These are phyloP conservation scores for Orussus abietinus DNA, from an alignment of 1,140 invertebrate species.

Conservation along the genomic window DNA sequence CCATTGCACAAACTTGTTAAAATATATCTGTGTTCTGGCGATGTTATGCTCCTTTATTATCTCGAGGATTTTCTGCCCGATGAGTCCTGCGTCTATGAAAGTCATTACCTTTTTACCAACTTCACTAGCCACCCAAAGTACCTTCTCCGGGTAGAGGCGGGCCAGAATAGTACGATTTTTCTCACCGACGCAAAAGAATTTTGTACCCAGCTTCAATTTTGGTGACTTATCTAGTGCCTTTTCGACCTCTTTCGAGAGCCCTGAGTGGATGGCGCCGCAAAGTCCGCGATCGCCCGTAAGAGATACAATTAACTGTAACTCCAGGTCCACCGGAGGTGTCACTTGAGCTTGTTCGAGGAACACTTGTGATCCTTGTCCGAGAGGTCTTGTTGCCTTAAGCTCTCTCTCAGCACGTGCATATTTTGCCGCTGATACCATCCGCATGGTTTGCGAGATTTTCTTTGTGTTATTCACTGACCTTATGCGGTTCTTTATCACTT, in stretches of 20 bases:
- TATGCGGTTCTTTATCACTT: conserved; percentile 85
- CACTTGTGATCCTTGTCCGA: conserved; percentile 76
- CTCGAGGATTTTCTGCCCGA: conserved; percentile 74
- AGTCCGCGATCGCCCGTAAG: conserved; percentile 89
- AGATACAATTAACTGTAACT: conserved; percentile 76
- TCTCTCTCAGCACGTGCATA: conserved; percentile 89
- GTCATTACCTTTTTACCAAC: conserved; percentile 82
- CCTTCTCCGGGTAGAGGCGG: conserved; percentile 72
- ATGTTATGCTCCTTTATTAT: conserved; percentile 68
- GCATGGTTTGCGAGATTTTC: conserved; percentile 99
- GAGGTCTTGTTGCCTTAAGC: conserved; percentile 79
- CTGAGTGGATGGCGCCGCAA: conserved; percentile 90
- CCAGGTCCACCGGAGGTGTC: conserved; percentile 57
- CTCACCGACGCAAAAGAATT: conserved; percentile 87
- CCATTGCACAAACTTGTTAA: conserved; percentile 86
- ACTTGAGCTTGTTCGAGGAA: conserved; percentile 83
- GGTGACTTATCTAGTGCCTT: conserved; percentile 58
- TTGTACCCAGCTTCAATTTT: conserved; percentile 61
- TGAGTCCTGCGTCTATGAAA: conserved; percentile 80
- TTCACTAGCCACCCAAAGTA: conserved; percentile 74
- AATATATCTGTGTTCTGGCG: conserved; percentile 77
- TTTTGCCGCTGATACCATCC: conserved; percentile 91
- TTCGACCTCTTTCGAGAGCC: conserved; percentile 75
- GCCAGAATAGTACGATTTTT: conserved; percentile 81
- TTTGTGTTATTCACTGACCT: conserved; percentile 97